These are phyloP conservation scores for Prenolepis imparis DNA, from an alignment of 2,888 invertebrate genomes.

Conservation along the genomic window DNA sequence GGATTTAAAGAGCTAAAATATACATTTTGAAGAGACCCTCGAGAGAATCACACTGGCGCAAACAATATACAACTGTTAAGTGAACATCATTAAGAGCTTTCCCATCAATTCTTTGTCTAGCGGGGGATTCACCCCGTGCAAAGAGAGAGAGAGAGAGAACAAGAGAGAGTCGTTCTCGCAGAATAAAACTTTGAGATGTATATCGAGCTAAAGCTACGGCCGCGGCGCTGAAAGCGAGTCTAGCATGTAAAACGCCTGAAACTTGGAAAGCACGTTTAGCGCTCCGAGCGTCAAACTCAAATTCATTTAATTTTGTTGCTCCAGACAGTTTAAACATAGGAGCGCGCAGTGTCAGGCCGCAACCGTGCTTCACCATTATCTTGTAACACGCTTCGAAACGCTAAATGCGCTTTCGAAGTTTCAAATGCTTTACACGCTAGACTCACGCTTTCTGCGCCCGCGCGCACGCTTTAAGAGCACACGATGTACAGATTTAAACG, in stretches of 20 bases:
- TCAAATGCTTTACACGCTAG: slow-evolving; percentile 49
- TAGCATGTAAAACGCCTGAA: slow-evolving; percentile 50
- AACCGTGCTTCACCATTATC: slow-evolving; percentile 53
- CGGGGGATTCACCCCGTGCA: background rate
- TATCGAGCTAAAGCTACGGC: slow-evolving; percentile 22
- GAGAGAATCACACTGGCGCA: background rate
- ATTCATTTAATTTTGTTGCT: slow-evolving; percentile 57
- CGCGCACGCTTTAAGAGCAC: slow-evolving; percentile 30
- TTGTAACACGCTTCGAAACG: slow-evolving; percentile 53
- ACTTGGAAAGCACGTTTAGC: slow-evolving; percentile 48
- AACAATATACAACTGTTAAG: background rate
- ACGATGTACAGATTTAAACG: slow-evolving; percentile 36
- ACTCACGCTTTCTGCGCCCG: slow-evolving; percentile 18
- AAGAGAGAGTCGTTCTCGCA: slow-evolving; percentile 3
- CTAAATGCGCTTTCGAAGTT: slow-evolving; percentile 56
- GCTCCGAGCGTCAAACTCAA: slow-evolving; percentile 49
- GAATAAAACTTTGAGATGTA: slow-evolving; percentile 48
- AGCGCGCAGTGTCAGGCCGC: slow-evolving; percentile 51
- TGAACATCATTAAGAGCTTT: slow-evolving; percentile 34
- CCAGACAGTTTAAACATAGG: slow-evolving; percentile 52
- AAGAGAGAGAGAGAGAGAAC: too few species aligned
- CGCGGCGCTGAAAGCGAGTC: slow-evolving; percentile 21
- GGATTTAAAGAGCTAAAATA: background rate
- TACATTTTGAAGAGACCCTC: background rate
- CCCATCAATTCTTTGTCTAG: slow-evolving; percentile 41